These are phyloP conservation scores for Chlamydotis undulata DNA, from an alignment of 2,113 vertebrate species.

Conservation along the genomic window DNA sequence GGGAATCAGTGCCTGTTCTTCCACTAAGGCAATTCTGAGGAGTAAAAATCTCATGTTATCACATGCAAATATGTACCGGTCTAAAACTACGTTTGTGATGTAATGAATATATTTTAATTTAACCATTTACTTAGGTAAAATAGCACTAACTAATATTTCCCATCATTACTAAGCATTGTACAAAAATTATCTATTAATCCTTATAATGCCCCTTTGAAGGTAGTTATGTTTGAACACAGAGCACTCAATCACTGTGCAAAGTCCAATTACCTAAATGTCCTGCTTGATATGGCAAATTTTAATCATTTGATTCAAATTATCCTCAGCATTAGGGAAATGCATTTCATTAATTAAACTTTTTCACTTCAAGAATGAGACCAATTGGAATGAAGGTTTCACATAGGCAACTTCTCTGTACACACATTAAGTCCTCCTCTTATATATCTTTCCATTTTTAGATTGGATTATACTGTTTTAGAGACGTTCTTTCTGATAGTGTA, in stretches of 20 bases:
- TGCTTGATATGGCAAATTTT: not conserved
- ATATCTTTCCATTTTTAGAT: not conserved
- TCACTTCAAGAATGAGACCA: not conserved
- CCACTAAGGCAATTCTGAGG: not conserved
- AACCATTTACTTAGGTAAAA: not conserved
- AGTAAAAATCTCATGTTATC: not conserved
- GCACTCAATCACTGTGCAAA: not conserved
- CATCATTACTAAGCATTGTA: not conserved
- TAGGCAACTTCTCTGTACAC: not conserved
- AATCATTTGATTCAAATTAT: slow-evolving; percentile 7
- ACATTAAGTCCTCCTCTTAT: not conserved
- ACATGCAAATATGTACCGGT: not conserved
- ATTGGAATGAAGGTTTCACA: not conserved
- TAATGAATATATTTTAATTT: not conserved
- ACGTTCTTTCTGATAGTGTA: not conserved
- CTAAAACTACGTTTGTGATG: not conserved
- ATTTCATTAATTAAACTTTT: not conserved
- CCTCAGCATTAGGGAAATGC: not conserved
- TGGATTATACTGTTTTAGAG: not conserved
- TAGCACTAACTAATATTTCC: not conserved
- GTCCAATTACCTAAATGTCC: not conserved
- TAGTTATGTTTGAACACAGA: not conserved
- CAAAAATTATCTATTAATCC: not conserved
- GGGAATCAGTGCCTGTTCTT: not conserved
- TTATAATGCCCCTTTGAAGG: not conserved